phyloP scores from a whole-genome alignment of 2,888 invertebrate species.

The Neoitamus cyanurus region DNA sequence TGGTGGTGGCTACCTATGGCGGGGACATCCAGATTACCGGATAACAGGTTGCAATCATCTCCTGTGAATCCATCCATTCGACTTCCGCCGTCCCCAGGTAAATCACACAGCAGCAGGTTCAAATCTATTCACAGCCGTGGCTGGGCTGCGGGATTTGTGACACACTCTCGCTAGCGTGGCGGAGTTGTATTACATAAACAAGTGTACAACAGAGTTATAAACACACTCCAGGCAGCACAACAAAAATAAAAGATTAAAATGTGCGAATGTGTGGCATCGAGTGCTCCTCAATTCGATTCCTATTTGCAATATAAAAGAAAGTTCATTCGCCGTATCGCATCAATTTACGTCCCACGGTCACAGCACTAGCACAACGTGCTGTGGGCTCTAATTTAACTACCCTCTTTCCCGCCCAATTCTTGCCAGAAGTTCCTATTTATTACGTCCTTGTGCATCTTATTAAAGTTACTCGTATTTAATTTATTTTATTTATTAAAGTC shows the following conservation, averaged over 20 bases:
- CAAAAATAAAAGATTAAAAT: not conserved
- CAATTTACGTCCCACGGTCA: not conserved
- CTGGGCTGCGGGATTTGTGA: not conserved
- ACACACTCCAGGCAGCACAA: not conserved
- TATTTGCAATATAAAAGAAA: slow-evolving; percentile 36
- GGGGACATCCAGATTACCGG: not conserved
- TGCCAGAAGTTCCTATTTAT: slow-evolving; percentile 19
- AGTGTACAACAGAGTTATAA: not conserved
- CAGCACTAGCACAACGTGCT: not conserved
- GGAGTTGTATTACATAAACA: not conserved
- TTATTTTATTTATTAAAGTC: not conserved
- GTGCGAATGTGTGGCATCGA: not conserved
- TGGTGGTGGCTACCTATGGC: not conserved
- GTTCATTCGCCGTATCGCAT: slow-evolving; percentile 2
- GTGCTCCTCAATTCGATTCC: not conserved
- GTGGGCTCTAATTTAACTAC: not conserved
- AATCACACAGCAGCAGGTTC: not conserved
- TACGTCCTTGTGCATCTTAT: not conserved
- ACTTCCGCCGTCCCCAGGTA: not conserved
- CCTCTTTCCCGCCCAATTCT: not conserved
- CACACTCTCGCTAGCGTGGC: not conserved
- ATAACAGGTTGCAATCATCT: not conserved
- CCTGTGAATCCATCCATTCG: not conserved
- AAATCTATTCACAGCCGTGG: not conserved
- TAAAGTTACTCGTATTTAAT: not conserved